These are phyloP conservation scores for Actinia equina DNA, from an alignment of 64 coral and sea anemone species.

Conservation along the genomic window DNA sequence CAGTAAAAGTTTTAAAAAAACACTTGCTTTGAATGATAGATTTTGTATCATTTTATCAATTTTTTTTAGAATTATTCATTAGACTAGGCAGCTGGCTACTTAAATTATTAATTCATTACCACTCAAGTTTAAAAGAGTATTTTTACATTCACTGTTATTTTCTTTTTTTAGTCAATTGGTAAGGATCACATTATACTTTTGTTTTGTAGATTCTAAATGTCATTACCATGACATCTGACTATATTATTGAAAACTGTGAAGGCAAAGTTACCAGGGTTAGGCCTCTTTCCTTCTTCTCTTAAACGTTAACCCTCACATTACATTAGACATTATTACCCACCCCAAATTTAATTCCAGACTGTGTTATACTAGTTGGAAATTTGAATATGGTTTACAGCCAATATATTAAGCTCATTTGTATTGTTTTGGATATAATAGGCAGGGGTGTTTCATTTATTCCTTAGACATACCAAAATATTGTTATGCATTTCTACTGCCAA, in stretches of 20 bases:
- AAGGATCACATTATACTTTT: slow-evolving; percentile 21
- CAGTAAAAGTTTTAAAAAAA: too few relatives aligned
- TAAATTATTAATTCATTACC: too few relatives aligned
- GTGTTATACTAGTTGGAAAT: neutral
- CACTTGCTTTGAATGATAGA: too few relatives aligned
- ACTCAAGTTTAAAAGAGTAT: neutral
- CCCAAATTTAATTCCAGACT: neutral
- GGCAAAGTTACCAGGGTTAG: slow-evolving; percentile 82
- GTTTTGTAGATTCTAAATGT: slow-evolving; percentile 66
- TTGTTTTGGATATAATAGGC: too few relatives aligned
- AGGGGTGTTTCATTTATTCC: too few relatives aligned
- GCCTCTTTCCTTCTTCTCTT: neutral
- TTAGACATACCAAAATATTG: neutral
- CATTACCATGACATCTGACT: slow-evolving; percentile 62
- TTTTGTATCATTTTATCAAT: too few relatives aligned
- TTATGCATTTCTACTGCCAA: neutral
- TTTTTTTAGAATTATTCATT: too few relatives aligned
- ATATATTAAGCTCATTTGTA: neutral
- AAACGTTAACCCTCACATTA: neutral
- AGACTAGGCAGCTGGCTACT: too few relatives aligned
- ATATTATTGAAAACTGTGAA: slow-evolving; percentile 60
- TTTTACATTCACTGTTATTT: neutral
- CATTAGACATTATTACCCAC: neutral
- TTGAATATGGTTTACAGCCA: neutral
- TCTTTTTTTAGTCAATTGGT: neutral